Conservation (phyloP, 2,113 vertebrate genomes). For the Patagioenas fasciata region DNA sequence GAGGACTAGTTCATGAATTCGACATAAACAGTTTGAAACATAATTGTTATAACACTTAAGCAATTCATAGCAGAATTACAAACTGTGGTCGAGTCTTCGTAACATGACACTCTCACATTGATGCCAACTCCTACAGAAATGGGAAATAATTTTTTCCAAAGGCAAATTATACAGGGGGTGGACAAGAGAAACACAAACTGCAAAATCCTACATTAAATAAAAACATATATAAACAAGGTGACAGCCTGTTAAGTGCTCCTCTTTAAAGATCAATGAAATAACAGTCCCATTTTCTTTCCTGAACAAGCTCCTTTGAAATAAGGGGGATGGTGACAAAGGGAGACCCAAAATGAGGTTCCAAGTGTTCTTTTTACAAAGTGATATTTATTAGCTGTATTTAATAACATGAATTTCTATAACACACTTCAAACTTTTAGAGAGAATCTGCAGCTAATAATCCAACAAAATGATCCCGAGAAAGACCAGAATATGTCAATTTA, state of each 20-base stretch:
- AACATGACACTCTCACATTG: neutral
- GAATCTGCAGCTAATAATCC: neutral
- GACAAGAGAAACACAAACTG: constrained; percentile 43
- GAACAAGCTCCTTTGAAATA: neutral
- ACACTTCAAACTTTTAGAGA: neutral
- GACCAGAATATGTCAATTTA: neutral
- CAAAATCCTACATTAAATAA: constrained; percentile 46
- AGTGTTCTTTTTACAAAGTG: neutral
- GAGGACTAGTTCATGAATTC: neutral
- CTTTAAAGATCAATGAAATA: neutral
- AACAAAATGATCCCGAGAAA: neutral
- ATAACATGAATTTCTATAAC: neutral
- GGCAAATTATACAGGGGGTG: constrained; percentile 15
- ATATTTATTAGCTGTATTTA: neutral
- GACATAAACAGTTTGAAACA: neutral
- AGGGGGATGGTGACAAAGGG: neutral
- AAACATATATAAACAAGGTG: constrained; percentile 40
- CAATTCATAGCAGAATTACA: constrained; percentile 26
- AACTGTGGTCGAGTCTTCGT: neutral
- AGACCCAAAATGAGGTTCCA: neutral
- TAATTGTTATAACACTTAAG: constrained; percentile 17
- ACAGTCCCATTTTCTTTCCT: neutral
- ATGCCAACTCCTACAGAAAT: constrained; percentile 27
- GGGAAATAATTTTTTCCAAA: neutral
- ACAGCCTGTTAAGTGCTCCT: constrained; percentile 19